Evolutionary conservation across 2,888 invertebrate species (phyloP), one percentile per base, ranked within the genome.

Genomic region (Scaeva pyrastri): DNA sequence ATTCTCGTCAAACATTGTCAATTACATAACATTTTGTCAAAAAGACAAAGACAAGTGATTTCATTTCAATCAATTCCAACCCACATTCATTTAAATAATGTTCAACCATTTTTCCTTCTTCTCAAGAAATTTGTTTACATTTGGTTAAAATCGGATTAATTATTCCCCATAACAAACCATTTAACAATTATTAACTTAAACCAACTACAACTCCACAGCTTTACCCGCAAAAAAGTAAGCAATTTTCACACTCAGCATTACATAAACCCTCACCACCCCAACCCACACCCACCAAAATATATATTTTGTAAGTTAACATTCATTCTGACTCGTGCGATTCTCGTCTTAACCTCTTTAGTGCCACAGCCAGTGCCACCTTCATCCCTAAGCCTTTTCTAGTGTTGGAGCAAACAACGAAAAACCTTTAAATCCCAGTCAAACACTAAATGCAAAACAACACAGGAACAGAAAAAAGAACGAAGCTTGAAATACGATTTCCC

Each of bases 371-470:
- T 31, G 31, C 31, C 31, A 31, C 31, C 14, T 36, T 48, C 48
- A 66, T 66, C 31, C 48, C 19, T 66, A 66, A 66, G 66, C 66
- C 48, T 14, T 48, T 66, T 66, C 66, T 31, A 68, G 52, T 43
- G 56, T 75, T 56, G 56, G 70, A 70, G 70, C 64, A 80, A 76
- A 80, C 72, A 80, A 76, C 72, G 55, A 72, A 58, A 84, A 66
- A 60, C 66, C 73, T 74, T 66, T 58, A 79, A 73, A 77, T 76
- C 73, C 70, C 64, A 77, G 68, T 74, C 77, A 74, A 86, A 74
- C 64, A 74, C 74, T 78, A 86, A 86, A 81, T 77, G 77, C 77
- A 77, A 81, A 81, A 82, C 81, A 86, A 77, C 62, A 64, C 77
- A 77, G 45, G 36, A 73, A 26, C 55, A 41, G 43, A 26, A 55